Conservation (phyloP, 2,888 invertebrate species). For the Carterocephalus palaemon region DNA sequence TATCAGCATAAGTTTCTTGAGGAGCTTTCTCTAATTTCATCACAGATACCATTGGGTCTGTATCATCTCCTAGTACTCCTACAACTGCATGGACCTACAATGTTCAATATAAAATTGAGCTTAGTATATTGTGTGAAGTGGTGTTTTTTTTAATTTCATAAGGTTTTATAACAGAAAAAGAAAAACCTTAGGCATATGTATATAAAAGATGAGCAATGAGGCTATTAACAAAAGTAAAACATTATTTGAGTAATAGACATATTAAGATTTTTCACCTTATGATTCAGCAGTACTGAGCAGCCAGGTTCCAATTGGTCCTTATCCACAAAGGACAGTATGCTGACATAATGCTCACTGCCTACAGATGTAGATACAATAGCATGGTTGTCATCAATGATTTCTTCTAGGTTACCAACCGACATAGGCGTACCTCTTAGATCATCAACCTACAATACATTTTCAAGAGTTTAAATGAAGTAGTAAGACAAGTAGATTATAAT, state of each 20-base stretch:
- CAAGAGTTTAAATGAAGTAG: no score
- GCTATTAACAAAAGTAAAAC: no score
- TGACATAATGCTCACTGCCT: conserved; percentile 99
- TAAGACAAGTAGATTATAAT: no score
- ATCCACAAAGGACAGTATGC: conserved; percentile 99
- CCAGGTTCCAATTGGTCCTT: conserved; percentile 99
- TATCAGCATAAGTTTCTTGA: conserved; percentile 99
- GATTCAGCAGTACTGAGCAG: conserved; percentile 98
- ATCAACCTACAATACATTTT: conserved; percentile 82
- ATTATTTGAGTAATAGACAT: neutral
- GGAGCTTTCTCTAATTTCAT: conserved; percentile 99
- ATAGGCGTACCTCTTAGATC: conserved; percentile 99
- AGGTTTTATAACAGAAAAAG: no score
- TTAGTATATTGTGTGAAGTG: no score
- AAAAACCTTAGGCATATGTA: no score
- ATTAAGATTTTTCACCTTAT: conserved; percentile 82
- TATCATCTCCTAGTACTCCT: conserved; percentile 98
- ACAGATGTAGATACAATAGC: conserved; percentile 99
- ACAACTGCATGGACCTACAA: conserved; percentile 97
- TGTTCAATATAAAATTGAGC: conserved; percentile 10
- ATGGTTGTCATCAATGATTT: conserved; percentile 99
- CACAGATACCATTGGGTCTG: conserved; percentile 99
- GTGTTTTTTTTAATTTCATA: no score
- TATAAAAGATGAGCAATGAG: no score
- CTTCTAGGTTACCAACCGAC: conserved; percentile 99